Base-by-base conservation (phyloP, 2,113 vertebrate species). In the Antidorcas marsupialis region DNA sequence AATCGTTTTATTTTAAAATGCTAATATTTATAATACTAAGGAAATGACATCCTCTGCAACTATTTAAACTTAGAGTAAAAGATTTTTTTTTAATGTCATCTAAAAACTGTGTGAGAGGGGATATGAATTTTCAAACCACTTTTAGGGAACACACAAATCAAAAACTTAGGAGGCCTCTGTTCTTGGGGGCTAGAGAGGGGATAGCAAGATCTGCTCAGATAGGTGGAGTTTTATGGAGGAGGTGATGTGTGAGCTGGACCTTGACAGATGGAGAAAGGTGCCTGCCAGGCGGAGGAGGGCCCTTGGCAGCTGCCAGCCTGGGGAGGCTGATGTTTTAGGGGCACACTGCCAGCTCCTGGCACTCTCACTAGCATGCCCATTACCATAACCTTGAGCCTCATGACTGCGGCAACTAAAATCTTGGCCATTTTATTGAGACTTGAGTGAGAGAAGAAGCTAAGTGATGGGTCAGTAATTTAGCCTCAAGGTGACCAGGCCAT, bases 1-100 rank as follows among this genome's bases (percentile, higher is more conserved):
- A 82, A 85, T 86, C 16, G 23, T 30, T 97, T 95, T 92, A 85
- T 95, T 96, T 96, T 62, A 89, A 97, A 95, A 89, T 97, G 55
- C 36, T 89, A 88, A 76, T 67, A 86, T 90, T 92, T 95, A 82
- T 19, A 76, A 71, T 76, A 92, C 55, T 45, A 93, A 95, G 82
- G 93, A 96, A 87, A 83, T 81, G 52, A 81, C 19, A 76, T n/a
- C n/a, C 28, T 45, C 30, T 81, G 27, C n/a, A 96, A 76, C 59
- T 87, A 76, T 97, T 97, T 95, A 88, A 81, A 91, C 15, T 94
- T 92, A 81, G 39, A 95, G 59, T 62, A 62, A 91, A 94, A 84
- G 11, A 3, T 55, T 55, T 36, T 28, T 43, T 85, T 95, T 81
- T 30, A 23, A 33, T 76, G 71, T 92, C 19, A 39, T 96, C 74